phyloP scores from a whole-genome alignment of 2,113 vertebrate species.

The Gopherus evgoodei region DNA sequence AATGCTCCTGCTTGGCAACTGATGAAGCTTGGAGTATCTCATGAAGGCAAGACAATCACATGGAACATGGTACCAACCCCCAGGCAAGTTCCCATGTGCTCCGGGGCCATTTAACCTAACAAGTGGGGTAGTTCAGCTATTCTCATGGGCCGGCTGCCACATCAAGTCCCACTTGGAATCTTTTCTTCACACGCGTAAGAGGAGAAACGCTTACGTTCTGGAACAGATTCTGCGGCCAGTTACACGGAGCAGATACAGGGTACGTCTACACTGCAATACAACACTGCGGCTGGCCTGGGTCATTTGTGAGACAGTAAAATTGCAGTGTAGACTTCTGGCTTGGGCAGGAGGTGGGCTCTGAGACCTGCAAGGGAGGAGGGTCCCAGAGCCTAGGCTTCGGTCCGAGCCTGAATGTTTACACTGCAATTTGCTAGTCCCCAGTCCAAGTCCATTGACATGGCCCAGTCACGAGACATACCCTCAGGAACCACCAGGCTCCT shows the following conservation, averaged over 20 bases:
- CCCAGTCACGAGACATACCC: neutral
- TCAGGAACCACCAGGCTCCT: no score
- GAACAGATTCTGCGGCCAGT: neutral
- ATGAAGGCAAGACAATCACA: accelerated
- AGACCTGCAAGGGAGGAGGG: neutral
- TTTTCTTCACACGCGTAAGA: neutral
- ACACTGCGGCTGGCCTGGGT: neutral
- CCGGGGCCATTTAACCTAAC: neutral
- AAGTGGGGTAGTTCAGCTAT: neutral
- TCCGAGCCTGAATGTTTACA: neutral
- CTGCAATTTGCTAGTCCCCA: neutral
- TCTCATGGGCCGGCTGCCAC: neutral
- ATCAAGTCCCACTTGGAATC: neutral
- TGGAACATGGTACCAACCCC: neutral
- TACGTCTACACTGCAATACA: neutral
- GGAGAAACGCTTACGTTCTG: neutral
- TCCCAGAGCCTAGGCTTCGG: neutral
- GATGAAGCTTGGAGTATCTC: neutral
- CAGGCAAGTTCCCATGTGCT: neutral
- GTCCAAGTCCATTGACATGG: neutral
- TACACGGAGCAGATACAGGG: neutral
- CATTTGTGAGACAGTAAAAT: neutral
- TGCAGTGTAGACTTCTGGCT: neutral
- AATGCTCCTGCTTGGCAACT: neutral
- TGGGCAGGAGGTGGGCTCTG: neutral